Evolutionary conservation across 2,797 vertebrate species (phyloP), one percentile per base, ranked within the genome.

Genomic region (Siniperca scherzeri): DNA sequence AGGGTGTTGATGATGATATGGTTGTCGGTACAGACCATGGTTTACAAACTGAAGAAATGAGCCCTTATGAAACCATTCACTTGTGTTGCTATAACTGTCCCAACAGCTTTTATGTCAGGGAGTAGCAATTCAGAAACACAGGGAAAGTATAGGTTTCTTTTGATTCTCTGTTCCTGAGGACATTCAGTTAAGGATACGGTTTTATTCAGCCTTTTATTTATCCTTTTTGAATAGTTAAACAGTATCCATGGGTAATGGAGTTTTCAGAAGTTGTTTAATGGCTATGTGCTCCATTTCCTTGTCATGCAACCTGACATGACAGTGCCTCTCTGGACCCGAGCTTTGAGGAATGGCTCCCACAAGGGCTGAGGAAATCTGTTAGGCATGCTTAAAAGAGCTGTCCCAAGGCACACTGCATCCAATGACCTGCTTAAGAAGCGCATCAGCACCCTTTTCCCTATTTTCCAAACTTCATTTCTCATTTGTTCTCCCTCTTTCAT

Each of bases 381-480:
- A 89, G 90, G 91, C 84, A 92, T 90, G 92, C 89, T 91, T 90
- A 88, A 90, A 92, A 69, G 78, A 92, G 86, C 81, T 85, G 64
- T 90, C 84, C 87, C 79, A 77, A 90, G 89, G 85, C 89, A 84
- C 67, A 40, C 80, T 84, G 86, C 88, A 77, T 85, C 85, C 85
- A 93, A 91, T 94, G 91, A 91, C 94, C 92, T 94, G 93, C 90
- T 94, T 94, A 91, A 90, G 80, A 90, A 87, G 84, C 90, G 89
- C 88, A 91, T 94, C 92, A 88, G 81, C 81, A 78, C 73, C 84
- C 74, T 77, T 78, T 84, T 91, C 74, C 82, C 85, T 76, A 89
- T 90, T 94, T 91, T 91, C 73, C 82, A 88, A 90, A 90, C 89
- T 91, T 86, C 81, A 78, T 88, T 81, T 91, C 82, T 88, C 81